Conservation (phyloP, 2,888 invertebrate genomes). For the Coenonympha glycerion region DNA sequence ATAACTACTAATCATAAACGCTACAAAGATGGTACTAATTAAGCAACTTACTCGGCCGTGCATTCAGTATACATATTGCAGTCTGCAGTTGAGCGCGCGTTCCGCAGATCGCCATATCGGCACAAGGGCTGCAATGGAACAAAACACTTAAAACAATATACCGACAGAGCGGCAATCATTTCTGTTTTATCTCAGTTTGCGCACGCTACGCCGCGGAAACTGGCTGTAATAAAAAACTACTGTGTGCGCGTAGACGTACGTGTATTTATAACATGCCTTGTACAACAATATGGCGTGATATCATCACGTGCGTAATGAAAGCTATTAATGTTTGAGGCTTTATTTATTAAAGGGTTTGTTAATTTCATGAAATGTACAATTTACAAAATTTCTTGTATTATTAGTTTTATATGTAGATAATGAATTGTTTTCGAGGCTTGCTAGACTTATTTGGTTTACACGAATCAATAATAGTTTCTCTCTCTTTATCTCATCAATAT, state of each 20-base stretch:
- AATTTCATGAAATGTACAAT: too few relatives aligned
- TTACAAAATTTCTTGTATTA: too few relatives aligned
- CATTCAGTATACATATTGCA: constrained; percentile 29
- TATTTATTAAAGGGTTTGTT: too few relatives aligned
- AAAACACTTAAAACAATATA: constrained; percentile 72
- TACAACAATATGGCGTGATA: background rate
- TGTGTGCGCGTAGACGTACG: constrained; percentile 35
- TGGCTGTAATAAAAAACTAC: constrained; percentile 69
- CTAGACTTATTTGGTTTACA: too few relatives aligned
- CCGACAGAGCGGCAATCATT: constrained; percentile 71
- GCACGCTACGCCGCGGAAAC: constrained; percentile 66
- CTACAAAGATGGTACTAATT: constrained; percentile 16
- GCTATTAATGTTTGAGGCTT: background rate
- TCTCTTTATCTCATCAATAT: too few relatives aligned
- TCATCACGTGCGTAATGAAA: background rate
- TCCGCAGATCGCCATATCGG: constrained; percentile 47
- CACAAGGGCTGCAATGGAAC: constrained; percentile 55
- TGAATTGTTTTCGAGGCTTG: too few relatives aligned
- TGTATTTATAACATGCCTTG: background rate
- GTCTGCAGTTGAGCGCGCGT: constrained; percentile 26
- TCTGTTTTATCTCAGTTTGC: constrained; percentile 73
- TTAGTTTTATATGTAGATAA: too few relatives aligned
- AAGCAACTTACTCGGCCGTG: constrained; percentile 22
- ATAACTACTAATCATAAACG: background rate
- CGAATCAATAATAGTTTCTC: too few relatives aligned